A percentile compares a stretch with the other conserved stretches of the same genome.
Conservation (phyloP, 1,140 invertebrate species). For the Apis laboriosa region DNA sequence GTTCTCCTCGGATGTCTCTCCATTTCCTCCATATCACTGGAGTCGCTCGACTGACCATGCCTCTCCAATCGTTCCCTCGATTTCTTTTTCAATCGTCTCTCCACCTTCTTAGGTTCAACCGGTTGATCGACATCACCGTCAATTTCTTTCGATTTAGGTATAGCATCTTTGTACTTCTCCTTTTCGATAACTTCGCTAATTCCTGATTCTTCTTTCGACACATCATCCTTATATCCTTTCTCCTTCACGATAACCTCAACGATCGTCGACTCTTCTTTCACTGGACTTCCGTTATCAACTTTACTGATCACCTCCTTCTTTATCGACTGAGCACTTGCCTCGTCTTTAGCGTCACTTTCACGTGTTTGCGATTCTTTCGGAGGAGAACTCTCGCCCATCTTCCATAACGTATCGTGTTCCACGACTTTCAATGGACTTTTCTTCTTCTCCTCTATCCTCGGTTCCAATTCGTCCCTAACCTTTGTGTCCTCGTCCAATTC, state of each 20-base stretch:
- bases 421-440: neutral
- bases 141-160: conserved; percentile 18
- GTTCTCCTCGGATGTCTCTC: conserved; percentile 53
- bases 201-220: conserved; percentile 18
- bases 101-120: conserved; percentile 31
- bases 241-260: neutral
- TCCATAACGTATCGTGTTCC: neutral
- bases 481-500: conserved; percentile 52
- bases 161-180: neutral
- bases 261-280: conserved; percentile 25
- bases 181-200: neutral
- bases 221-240: neutral
- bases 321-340: conserved; percentile 21
- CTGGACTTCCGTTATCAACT: conserved; percentile 4
- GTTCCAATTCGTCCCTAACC: conserved; percentile 5
- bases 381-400: conserved; percentile 2
- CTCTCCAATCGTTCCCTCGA: conserved; percentile 61
- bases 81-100: conserved; percentile 48
- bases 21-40: conserved; percentile 68
- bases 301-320: neutral
- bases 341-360: conserved; percentile 51
- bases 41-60: conserved; percentile 61
- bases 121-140: conserved; percentile 6
- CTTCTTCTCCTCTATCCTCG: neutral
- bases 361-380: conserved; percentile 54